Conservation (phyloP, 2,797 vertebrate species). For the Chanos chanos region DNA sequence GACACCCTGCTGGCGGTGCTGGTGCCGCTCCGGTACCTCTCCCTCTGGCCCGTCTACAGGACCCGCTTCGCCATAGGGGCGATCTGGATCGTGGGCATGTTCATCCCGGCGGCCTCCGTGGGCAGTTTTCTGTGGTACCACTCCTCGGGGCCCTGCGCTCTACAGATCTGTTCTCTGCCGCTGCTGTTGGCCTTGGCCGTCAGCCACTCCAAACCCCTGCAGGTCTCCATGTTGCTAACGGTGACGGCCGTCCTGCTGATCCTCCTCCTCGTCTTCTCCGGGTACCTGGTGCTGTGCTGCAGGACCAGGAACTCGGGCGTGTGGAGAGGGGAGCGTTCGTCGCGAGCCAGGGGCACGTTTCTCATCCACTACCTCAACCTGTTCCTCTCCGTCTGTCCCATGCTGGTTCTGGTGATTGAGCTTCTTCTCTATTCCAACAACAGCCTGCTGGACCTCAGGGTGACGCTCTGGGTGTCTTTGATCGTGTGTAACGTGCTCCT, state of each 20-base stretch:
- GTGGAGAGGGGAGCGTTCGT: slow-evolving; percentile 58
- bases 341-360: slow-evolving; percentile 74
- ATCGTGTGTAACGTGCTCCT: slow-evolving; percentile 70
- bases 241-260: slow-evolving; percentile 60
- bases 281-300: slow-evolving; percentile 65
- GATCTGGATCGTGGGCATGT: slow-evolving; percentile 59
- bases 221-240: slow-evolving; percentile 68
- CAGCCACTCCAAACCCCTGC: slow-evolving; percentile 55
- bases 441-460: slow-evolving; percentile 44
- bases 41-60: slow-evolving; percentile 63
- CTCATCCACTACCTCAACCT: slow-evolving; percentile 74
- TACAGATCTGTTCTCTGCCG: slow-evolving; percentile 65
- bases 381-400: slow-evolving; percentile 73
- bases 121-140: slow-evolving; percentile 58
- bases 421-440: slow-evolving; percentile 56
- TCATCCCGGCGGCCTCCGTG: slow-evolving; percentile 62
- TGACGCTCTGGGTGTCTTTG: slow-evolving; percentile 66
- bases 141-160: slow-evolving; percentile 45
- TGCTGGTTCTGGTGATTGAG: slow-evolving; percentile 64
- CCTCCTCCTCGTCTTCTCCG: slow-evolving; percentile 65
- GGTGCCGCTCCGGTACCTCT: slow-evolving; percentile 67
- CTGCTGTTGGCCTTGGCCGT: slow-evolving; percentile 64
- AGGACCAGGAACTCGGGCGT: slow-evolving; percentile 64
- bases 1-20: slow-evolving; percentile 72
- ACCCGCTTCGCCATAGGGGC: slow-evolving; percentile 58